Percentiles rank a stretch among this genome's conserved stretches.
phyloP scores from a whole-genome alignment of 1,140 invertebrate species.

The Cydia splendana region DNA sequence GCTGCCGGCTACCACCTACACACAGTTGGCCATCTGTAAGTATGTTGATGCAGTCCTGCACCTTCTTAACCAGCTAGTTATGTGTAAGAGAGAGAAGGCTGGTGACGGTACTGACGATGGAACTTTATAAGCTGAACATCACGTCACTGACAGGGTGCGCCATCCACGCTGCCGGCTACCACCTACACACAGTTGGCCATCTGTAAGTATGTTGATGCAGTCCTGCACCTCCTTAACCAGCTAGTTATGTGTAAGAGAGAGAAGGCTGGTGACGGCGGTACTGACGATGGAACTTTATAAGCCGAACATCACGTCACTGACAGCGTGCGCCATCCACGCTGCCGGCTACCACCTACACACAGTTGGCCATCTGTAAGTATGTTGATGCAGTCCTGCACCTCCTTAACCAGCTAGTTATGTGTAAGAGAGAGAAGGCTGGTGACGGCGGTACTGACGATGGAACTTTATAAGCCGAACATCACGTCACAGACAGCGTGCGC shows the following conservation, averaged over 20 bases:
- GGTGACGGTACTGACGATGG: background rate
- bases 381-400: too few relatives aligned
- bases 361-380: conserved; percentile 55
- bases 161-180: conserved; percentile 60
- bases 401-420: too few relatives aligned
- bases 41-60: conserved; percentile 30
- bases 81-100: conserved; percentile 9
- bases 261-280: background rate
- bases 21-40: conserved; percentile 65
- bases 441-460: too few relatives aligned
- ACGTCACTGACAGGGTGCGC: conserved; percentile 53
- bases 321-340: conserved; percentile 45
- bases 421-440: too few relatives aligned
- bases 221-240: background rate
- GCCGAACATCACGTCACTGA: conserved; percentile 64
- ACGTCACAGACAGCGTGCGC: too few relatives aligned
- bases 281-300: conserved; percentile 46
- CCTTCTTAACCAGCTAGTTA: background rate
- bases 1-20: conserved; percentile 59
- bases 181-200: conserved; percentile 60
- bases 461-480: too few relatives aligned
- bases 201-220: conserved; percentile 54
- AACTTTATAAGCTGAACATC: conserved; percentile 61
- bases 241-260: too few relatives aligned
- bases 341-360: conserved; percentile 59